phyloP scores from a whole-genome alignment of 2,113 vertebrate species.

The Dendropsophus ebraccatus region DNA sequence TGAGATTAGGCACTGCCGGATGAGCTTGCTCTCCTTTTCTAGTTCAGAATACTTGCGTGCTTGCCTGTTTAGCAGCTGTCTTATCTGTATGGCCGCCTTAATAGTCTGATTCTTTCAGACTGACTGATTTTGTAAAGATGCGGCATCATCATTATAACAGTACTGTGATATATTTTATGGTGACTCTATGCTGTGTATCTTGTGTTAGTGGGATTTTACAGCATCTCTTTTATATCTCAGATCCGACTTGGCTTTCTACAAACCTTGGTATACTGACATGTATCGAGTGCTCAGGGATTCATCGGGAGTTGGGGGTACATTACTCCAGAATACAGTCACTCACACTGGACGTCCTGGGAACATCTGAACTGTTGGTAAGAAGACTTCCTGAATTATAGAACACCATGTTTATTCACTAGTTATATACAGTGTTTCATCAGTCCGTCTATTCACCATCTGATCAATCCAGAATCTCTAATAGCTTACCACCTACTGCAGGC shows the following conservation, averaged over 20 bases:
- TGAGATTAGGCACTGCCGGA: too few relatives aligned
- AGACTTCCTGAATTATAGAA: background rate
- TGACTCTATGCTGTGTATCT: too few relatives aligned
- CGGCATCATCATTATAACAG: too few relatives aligned
- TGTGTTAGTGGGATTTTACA: background rate
- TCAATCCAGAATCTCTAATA: background rate
- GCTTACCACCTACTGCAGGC: too few relatives aligned
- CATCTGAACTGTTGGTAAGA: slow-evolving; percentile 94
- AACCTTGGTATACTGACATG: slow-evolving; percentile 95
- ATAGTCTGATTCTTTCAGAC: too few relatives aligned
- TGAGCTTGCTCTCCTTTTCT: too few relatives aligned
- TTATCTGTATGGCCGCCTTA: too few relatives aligned
- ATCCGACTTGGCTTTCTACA: slow-evolving; percentile 95
- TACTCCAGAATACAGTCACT: slow-evolving; percentile 97
- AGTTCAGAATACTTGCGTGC: too few relatives aligned
- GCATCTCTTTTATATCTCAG: slow-evolving; percentile 69
- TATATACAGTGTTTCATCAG: background rate
- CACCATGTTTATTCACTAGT: too few relatives aligned
- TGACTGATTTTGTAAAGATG: too few relatives aligned
- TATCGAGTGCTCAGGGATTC: slow-evolving; percentile 97
- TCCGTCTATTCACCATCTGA: background rate
- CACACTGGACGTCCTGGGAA: slow-evolving; percentile 93
- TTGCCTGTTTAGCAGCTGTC: too few relatives aligned
- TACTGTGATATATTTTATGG: too few relatives aligned
- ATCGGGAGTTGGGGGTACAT: slow-evolving; percentile 95